Percentiles rank a stretch among this genome's conserved stretches.
Conservation (phyloP, 2,888 invertebrate genomes). For the Drosophila longiperda region DNA sequence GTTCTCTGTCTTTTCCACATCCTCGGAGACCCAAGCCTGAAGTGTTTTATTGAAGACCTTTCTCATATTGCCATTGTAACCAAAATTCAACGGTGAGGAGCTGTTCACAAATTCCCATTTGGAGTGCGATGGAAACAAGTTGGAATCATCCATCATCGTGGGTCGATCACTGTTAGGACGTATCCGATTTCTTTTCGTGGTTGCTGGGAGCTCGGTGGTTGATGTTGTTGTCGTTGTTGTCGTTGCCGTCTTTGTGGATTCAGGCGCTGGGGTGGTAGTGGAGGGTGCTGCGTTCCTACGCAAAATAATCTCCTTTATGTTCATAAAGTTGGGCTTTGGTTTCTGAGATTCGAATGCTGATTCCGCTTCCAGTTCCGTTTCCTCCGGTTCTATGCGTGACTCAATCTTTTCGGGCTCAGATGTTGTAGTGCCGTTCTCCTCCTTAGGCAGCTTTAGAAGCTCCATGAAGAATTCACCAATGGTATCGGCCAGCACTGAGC, state of each 20-base stretch:
- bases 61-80: conserved; percentile 84
- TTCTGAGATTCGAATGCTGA: conserved; percentile 16
- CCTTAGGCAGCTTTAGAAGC: conserved; percentile 81
- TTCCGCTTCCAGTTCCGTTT: conserved; percentile 27
- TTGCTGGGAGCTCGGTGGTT: conserved; percentile 38
- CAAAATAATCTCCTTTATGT: conserved; percentile 84
- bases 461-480: conserved; percentile 84
- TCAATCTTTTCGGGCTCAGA: conserved; percentile 83
- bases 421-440: conserved; percentile 52
- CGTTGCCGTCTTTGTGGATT: conserved; percentile 23
- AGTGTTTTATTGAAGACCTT: conserved; percentile 88
- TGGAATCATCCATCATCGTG: conserved; percentile 82
- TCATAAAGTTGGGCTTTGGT: conserved; percentile 82
- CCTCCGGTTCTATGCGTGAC: conserved; percentile 89
- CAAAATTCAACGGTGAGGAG: conserved; percentile 73
- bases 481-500: conserved; percentile 80
- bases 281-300: conserved; percentile 67
- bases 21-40: conserved; percentile 88
- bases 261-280: background rate
- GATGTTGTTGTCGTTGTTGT: conserved; percentile 48
- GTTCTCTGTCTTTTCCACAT: conserved; percentile 83
- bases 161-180: conserved; percentile 68
- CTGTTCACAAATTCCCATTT: conserved; percentile 88
- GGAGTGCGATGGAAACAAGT: conserved; percentile 84
- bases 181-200: conserved; percentile 74